These are phyloP conservation scores for Diarsia brunnea DNA, from an alignment of 2,888 invertebrate species.

Conservation along the genomic window DNA sequence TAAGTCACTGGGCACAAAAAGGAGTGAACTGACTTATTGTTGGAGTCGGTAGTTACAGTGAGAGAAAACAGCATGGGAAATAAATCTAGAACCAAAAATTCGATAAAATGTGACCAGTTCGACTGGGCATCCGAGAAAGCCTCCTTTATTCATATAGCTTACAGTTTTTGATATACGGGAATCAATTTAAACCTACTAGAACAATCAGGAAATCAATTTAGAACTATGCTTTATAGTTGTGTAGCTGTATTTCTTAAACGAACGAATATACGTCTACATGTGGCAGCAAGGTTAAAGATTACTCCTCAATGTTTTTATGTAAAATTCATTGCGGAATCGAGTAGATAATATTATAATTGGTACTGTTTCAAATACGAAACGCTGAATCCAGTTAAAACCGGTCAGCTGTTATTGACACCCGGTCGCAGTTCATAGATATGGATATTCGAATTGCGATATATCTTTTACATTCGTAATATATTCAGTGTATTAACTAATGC, in stretches of 20 bases:
- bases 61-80: background rate
- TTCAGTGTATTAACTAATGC: constrained; percentile 35
- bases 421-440: constrained; percentile 64
- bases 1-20: background rate
- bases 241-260: background rate
- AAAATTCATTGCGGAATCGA: constrained; percentile 3
- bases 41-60: background rate
- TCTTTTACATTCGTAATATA: constrained; percentile 26
- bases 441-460: constrained; percentile 63
- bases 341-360: constrained; percentile 44
- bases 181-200: background rate
- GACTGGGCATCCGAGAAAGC: background rate
- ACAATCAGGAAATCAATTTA: background rate
- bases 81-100: background rate
- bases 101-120: background rate
- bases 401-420: constrained; percentile 37
- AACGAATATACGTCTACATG: background rate
- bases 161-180: background rate
- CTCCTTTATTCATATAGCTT: background rate
- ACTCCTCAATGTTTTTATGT: background rate
- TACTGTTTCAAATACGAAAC: constrained; percentile 42
- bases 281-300: constrained; percentile 4
- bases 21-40: background rate
- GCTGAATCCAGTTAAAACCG: constrained; percentile 53
- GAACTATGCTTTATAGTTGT: background rate